Base-by-base conservation (phyloP, 2,797 vertebrate genomes). In the Etheostoma nigrum region DNA sequence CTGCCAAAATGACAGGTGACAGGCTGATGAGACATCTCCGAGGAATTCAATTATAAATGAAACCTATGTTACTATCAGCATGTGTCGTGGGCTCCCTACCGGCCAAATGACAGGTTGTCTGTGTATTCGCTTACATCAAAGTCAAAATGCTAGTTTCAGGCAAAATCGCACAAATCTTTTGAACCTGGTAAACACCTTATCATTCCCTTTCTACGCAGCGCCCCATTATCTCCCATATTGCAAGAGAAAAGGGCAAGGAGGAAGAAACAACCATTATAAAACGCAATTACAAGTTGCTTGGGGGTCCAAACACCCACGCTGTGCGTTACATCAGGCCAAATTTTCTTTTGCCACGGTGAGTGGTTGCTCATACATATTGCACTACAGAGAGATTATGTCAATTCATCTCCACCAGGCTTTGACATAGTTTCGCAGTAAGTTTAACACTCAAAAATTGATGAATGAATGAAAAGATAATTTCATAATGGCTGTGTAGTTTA, bases 231-330 rank as follows among this genome's bases (percentile, higher is more conserved):
- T 74, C 36, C 49, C 30, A 52, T 54, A 66, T 33, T 74, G 25
- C 48, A 21, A 54, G 60, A 82, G 74, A 78, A 87, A 85, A 66
- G 62, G 64, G 44, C 61, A 75, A 82, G 45, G 61, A 80, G 74
- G 49, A 84, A 82, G 82, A 86, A 86, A 90, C 64, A 82, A 79
- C 48, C 78, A 86, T 89, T 77, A 82, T 75, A 52, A 84, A 91
- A 88, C 14, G 68, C 86, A 91, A 85, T 92, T 91, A 92, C 83
- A 83, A 85, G 86, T 84, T 78, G 86, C 88, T 89, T 81, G 74
- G 82, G 86, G 85, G 74, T 83, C 77, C 62, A 1, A 83, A 86
- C 82, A 63, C 88, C 80, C 86, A 85, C 78, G 49, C 63, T 40
- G 78, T 53, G 61, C 76, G 58, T 74, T 76, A 75, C 83, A 88